Percentiles rank a stretch among this genome's conserved stretches.
Conservation (phyloP, 2,888 invertebrate genomes). For the Aspidiotus rigidus region DNA sequence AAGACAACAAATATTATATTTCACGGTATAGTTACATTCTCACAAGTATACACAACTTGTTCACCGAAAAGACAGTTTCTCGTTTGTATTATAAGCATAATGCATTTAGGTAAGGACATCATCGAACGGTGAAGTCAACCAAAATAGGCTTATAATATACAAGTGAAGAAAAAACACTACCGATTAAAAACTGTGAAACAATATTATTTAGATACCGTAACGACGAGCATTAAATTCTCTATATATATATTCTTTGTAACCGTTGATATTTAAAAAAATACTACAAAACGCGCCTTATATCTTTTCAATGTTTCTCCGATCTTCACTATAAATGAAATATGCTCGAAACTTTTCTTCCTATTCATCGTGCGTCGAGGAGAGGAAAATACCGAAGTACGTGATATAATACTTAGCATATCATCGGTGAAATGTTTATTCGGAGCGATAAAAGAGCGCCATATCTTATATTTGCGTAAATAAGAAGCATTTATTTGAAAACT, state of each 20-base stretch:
- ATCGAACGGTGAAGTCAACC: background rate
- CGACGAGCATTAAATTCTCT: background rate
- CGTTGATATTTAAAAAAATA: background rate
- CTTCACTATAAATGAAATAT: constrained; percentile 1
- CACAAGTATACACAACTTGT: constrained; percentile 11
- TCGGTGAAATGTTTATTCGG: too few species aligned
- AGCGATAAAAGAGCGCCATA: too few species aligned
- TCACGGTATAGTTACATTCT: constrained; percentile 25
- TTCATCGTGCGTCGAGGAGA: too few species aligned
- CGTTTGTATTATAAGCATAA: background rate
- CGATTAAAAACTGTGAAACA: constrained; percentile 3
- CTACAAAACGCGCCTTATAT: background rate
- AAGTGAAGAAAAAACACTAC: background rate
- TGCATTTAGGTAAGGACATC: background rate
- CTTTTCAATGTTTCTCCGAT: background rate
- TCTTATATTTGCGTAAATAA: too few species aligned
- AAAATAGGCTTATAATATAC: background rate
- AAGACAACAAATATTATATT: constrained; percentile 18
- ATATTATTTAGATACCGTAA: background rate
- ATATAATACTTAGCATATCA: too few species aligned
- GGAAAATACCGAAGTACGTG: too few species aligned
- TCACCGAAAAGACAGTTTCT: constrained; percentile 4
- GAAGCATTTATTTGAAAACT: too few species aligned
- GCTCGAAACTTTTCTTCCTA: too few species aligned
- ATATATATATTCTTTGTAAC: background rate